Evolutionary conservation across 2,797 vertebrate genomes (phyloP).

Genomic region (Sciurus carolinensis): DNA sequence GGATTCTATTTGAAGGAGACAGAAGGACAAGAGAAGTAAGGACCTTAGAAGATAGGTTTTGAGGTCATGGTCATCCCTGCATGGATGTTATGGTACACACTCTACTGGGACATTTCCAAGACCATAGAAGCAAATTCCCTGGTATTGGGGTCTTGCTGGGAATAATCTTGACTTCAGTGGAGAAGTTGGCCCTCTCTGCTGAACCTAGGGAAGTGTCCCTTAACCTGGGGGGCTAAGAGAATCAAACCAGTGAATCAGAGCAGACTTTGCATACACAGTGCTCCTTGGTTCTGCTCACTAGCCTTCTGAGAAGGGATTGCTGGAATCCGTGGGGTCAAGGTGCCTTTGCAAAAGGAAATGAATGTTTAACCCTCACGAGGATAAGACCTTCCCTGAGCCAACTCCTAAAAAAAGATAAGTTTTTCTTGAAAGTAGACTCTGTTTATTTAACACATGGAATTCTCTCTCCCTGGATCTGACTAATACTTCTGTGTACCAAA

Average conservation of each 20-base stretch:
- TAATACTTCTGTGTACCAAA: background rate
- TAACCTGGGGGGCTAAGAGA: background rate
- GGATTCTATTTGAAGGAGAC: no score
- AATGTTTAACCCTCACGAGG: background rate
- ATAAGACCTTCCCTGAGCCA: background rate
- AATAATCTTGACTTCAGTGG: background rate
- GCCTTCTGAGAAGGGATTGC: background rate
- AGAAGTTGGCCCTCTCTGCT: background rate
- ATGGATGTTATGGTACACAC: rapidly evolving
- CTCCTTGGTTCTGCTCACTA: background rate
- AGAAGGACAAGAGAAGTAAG: background rate
- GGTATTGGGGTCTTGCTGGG: background rate
- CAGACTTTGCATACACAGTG: background rate
- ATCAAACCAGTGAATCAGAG: no score
- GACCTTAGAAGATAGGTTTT: background rate
- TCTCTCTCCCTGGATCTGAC: background rate
- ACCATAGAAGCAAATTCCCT: background rate
- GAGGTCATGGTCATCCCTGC: no score
- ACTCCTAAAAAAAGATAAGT: background rate
- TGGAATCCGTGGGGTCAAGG: background rate
- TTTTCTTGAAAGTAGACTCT: background rate
- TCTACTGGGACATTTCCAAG: background rate
- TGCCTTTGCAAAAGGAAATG: background rate
- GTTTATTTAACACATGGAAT: no score
- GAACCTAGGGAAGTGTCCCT: background rate